Base-by-base conservation (phyloP, 2,888 invertebrate species). In the Chrysolina americana region DNA sequence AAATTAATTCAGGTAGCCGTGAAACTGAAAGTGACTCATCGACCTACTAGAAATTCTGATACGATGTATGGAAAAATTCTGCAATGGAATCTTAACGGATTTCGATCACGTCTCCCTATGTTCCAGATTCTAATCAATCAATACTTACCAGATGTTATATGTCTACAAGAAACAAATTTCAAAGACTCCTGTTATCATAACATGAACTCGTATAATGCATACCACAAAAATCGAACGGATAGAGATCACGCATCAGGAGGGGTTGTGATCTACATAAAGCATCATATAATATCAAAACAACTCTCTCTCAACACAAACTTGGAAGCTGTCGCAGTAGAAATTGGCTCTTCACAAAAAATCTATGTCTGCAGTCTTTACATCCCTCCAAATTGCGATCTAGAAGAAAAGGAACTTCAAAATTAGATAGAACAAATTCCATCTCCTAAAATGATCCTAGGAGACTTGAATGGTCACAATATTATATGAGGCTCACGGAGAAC, bases 11-110 rank as follows among this genome's bases (percentile, higher is more conserved):
- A 2, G 23, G 59, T 10, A 8, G 19, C 5, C 59, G 15, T 19
- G 59, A 59, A 3, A 21, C 59, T 15, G 59, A 59, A 59, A 21
- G 59, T 10, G 59, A 59, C 28, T 59, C 59, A 59, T 59, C 28
- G 2, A 28, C 5, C 5, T 2, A 28, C 5, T 28, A 28, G 2
- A 28, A 3, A 5, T 28, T 28, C 5, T 5, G 2, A 2, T 28
- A 3, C 28, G 2, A 3, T 28, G 5, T 5, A 28, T 28, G 5
- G 5, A 28, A 28, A 28, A 28, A 3, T 3, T 28, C 5, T 28
- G 2, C 28, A 3, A 2, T 28, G 2, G 2, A 5, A 3, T 28
- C 5, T 28, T 5, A 28, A 28, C 28, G 5, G 28, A 5, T 28
- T 28, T 28, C 28, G 28, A 28, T 2, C 5, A 3, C 28, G 28